Conservation (phyloP, 2,888 invertebrate species). For the Melieria crassipennis region DNA sequence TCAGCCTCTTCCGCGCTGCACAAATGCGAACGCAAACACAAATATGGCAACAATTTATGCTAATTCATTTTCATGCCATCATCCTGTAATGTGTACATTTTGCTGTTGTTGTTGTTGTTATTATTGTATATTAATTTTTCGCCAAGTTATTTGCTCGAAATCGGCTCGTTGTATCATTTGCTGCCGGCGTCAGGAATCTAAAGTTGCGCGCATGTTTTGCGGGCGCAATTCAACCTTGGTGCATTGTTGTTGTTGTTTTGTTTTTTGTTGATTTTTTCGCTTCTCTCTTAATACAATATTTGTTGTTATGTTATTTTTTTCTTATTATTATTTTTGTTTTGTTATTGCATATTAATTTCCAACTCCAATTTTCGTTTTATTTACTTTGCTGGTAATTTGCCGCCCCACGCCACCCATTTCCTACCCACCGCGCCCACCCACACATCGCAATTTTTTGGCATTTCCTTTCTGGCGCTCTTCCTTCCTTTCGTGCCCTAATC, state of each 20-base stretch:
- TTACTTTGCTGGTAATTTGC: conserved; percentile 20
- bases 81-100: no score
- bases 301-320: no score
- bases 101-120: neutral
- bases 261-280: no score
- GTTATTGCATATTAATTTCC: conserved; percentile 14
- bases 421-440: neutral
- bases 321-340: no score
- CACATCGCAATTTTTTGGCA: neutral
- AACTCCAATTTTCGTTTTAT: conserved; percentile 19
- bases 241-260: no score
- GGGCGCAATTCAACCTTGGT: no score
- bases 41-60: conserved; percentile 7
- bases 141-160: conserved; percentile 2
- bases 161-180: neutral
- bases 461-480: neutral
- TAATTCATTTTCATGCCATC: conserved; percentile 5
- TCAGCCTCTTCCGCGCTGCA: no score
- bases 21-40: no score
- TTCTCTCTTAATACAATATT: no score
- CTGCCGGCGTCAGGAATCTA: neutral
- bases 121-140: conserved; percentile 10
- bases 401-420: neutral
- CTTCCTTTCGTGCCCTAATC: conserved; percentile 2
- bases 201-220: no score